Percentiles rank a stretch among this genome's conserved stretches.
These are phyloP conservation scores for Netelia melanura DNA, from an alignment of 2,888 invertebrate genomes.

Conservation along the genomic window DNA sequence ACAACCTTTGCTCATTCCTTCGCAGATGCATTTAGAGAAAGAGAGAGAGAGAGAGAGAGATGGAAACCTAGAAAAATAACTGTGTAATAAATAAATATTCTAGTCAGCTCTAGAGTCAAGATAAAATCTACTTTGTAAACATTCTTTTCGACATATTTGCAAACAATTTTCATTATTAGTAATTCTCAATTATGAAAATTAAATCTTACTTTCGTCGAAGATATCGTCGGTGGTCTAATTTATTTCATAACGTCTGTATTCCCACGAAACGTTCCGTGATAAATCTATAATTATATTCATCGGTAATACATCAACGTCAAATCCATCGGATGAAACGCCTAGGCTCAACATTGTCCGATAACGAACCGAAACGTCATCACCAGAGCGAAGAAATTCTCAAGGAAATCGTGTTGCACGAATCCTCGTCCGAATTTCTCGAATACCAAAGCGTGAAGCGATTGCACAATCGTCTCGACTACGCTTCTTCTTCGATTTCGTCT, in stretches of 20 bases:
- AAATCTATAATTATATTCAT: neutral
- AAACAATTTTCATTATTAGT: no score
- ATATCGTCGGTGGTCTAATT: no score
- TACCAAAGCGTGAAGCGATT: slow-evolving; percentile 20
- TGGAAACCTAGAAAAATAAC: neutral
- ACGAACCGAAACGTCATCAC: neutral
- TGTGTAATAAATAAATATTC: neutral
- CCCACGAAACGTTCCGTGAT: neutral
- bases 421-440: slow-evolving; percentile 13
- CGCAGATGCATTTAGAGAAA: slow-evolving; percentile 1
- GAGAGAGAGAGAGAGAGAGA: neutral
- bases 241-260: neutral
- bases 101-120: no score
- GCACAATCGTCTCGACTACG: neutral
- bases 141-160: neutral
- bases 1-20: slow-evolving; percentile 46
- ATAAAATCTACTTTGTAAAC: neutral
- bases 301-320: slow-evolving; percentile 1
- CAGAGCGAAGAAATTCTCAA: neutral
- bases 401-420: slow-evolving; percentile 15
- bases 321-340: neutral
- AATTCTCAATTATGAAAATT: no score
- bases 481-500: slow-evolving; percentile 2
- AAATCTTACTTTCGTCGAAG: no score
- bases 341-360: no score